Base-by-base conservation (phyloP, 2,797 vertebrate genomes). In the Scolopax bukidnonensis region DNA sequence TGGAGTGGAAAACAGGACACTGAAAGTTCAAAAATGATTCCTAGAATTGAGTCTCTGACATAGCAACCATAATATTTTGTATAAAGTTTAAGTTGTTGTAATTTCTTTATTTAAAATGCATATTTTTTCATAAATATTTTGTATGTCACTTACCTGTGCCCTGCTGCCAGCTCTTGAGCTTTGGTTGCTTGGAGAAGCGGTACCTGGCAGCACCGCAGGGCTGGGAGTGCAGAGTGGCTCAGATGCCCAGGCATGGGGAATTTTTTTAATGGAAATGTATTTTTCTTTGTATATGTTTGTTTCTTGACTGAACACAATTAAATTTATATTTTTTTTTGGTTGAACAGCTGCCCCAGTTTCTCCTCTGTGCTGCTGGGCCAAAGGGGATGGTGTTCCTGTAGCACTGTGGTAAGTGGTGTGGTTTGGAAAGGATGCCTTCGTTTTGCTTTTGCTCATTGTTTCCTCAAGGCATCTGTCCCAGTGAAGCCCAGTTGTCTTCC, bases 61-160 rank as follows among this genome's bases (percentile, higher is more conserved):
- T 54, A 73, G 47, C 76, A 73, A 47, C 87, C 54, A 3, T 73
- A 30, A 8, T 74, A 13, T 68, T 96, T 95, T 95, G 64, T 96
- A 90, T 67, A 43, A 92, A 92, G 70, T 43, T 91, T 28, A 73
- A 70, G 77, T 88, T 61, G 30, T 86, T 82, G 7, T 83, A 80
- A 83, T 50, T 78, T 89, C 70, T 91, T 92, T 96, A 96, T 95
- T 95, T 95, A 87, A 97, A 96, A 80, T 65, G 32, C 47, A 5
- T 87, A 82, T 71, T 84, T 89, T 93, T 91, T 75, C 63, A 74
- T 59, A 41, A 45, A 9, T 81, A 0, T 86, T 93, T 94, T 79
- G 36, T 94, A 70, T 17, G 51, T 33, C 45, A 11, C 28, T 69
- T 23, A 1, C 3, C 41, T 3, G 5, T 69, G 38, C 23, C 57